Percentiles rank a stretch among this genome's conserved stretches.
Evolutionary conservation across 2,113 vertebrate species (phyloP).

Genomic region (Microcebus ravelobensis): DNA sequence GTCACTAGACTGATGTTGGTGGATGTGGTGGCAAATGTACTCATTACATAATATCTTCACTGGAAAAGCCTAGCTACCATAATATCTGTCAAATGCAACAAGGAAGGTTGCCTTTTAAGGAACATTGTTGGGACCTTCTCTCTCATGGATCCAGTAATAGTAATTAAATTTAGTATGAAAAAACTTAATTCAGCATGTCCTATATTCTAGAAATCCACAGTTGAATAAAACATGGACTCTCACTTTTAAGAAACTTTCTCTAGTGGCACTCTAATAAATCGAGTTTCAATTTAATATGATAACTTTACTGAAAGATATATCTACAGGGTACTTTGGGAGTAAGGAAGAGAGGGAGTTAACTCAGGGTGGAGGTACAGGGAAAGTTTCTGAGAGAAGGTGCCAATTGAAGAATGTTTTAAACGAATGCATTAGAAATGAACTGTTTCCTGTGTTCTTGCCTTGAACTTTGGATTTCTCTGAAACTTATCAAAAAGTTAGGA

Average conservation of each 20-base stretch:
- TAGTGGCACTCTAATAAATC: neutral
- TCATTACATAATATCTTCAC: conserved; percentile 11
- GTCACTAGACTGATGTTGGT: neutral
- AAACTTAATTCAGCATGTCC: neutral
- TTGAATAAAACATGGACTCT: neutral
- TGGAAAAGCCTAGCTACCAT: neutral
- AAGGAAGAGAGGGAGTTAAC: neutral
- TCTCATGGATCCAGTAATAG: neutral
- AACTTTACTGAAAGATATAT: neutral
- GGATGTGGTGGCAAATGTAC: neutral
- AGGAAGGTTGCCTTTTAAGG: neutral
- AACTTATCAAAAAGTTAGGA: neutral
- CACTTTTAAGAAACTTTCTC: neutral
- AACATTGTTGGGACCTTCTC: neutral
- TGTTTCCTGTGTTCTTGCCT: neutral
- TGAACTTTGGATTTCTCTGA: conserved; percentile 14
- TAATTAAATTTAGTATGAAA: conserved; percentile 35
- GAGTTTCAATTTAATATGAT: neutral
- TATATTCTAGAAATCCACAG: neutral
- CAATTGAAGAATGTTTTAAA: neutral
- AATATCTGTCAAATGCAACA: neutral
- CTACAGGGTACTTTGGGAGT: neutral
- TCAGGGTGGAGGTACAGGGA: neutral
- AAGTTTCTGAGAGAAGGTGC: neutral
- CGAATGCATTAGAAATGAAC: neutral